Evolutionary conservation across 2,113 vertebrate genomes (phyloP), one percentile per base, ranked within the genome.

Genomic region (Esox niger): DNA sequence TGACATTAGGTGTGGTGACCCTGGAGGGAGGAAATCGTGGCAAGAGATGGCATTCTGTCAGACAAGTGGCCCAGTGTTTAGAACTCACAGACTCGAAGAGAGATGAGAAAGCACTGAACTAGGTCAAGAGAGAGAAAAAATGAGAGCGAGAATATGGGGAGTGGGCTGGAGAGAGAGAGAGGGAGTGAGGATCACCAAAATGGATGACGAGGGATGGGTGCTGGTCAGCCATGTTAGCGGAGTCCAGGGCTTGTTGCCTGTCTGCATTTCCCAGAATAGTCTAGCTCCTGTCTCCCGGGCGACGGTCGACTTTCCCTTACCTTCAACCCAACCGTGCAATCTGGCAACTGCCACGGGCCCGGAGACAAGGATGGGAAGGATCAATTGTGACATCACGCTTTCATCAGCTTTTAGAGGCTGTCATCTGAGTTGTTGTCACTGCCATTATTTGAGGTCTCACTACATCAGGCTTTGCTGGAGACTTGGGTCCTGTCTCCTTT

Each of bases 191-290:
- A 31, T 20, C 21, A 27, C 29, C 31, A 59, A 59, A 30, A 59
- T 59, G 57, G 57, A 59, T 59, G 57, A 32, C 57, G 31, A 59
- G 57, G 15, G 27, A 26, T 43, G 21, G 64, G 79, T 75, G 66
- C 78, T 74, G 79, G 78, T 85, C 81, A 84, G 79, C 77, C 79
- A 68, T 79, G 82, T 78, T 63, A 77, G 71, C 75, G 82, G 72
- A 58, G 64, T 69, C 69, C 70, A 63, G 26, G 64, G 60, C 80
- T 80, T 72, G 79, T 84, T 82, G 79, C 73, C 77, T 84, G 75
- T 77, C 78, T 84, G 78, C 74, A 63, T 69, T n/a, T n/a, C 67
- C 57, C 69, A 57, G 60, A 69, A 55, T 49, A 62, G 29, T 62
- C 66, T 57, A 17, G 49, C 31, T 66, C 49, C 15, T n/a, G 29